Evolutionary conservation across 2,797 vertebrate genomes (phyloP), one percentile per base, ranked within the genome.

Genomic region (Dryobates pubescens): DNA sequence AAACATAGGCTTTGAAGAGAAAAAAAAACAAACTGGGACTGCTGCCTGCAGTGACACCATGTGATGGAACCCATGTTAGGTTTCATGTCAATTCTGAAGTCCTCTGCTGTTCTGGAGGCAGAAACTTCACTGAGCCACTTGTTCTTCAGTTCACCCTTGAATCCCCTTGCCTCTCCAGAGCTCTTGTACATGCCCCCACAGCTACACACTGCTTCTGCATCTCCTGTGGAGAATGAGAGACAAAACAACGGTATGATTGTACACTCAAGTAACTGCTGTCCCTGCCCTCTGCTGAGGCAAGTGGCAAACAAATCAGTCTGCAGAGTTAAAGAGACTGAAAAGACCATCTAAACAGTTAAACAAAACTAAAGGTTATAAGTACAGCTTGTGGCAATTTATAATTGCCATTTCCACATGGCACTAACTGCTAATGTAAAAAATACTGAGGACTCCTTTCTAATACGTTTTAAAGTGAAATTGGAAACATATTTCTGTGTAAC

Each of bases 401-500:
- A 89, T 90, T 90, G 78, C 76, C 59, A 64, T 92, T 96, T 95
- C 94, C 91, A 91, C 86, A 56, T 82, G 61, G 92, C 81, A 92
- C 91, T 83, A 69, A 86, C 95, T 71, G 89, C 63, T 94, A 94
- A 95, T 88, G 92, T 41, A 96, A 95, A 94, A 96, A 97, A 91
- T 71, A 92, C 81, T 94, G 91, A 94, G 57, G 38, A 30, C 51
- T 84, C 79, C 90, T 97, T 96, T 97, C 96, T 97, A 96, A 85
- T 91, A 86, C 0, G 1, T 19, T 94, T 96, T 94, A 82, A 86
- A 92, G 73, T 0, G 6, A 95, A 97, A 97, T 92, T 96, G 83
- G 94, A 96, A 97, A 96, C 97, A 96, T 94, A 97, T 96, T 97
- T 95, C 92, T 96, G 89, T 90, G 90, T 92, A 96, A 93, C 80